Evolutionary conservation across 2,888 invertebrate genomes (phyloP), one percentile per base, ranked within the genome.

Genomic region (Temnothorax ravouxi): DNA sequence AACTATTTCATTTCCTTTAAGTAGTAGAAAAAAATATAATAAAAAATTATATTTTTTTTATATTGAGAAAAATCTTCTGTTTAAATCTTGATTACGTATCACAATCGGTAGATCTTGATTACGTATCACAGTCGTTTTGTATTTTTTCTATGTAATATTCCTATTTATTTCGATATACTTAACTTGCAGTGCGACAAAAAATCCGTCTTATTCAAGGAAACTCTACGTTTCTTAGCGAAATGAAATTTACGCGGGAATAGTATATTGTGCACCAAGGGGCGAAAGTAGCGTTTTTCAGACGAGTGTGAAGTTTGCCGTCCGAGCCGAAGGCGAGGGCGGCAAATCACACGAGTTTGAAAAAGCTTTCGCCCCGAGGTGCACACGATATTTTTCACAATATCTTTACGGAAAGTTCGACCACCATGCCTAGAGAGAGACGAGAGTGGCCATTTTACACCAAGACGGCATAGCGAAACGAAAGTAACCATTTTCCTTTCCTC

Each of bases 1-100:
- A 67, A 34, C n/a, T 72, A 56, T 56, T 54, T 72, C n/a, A n/a
- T 50, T 67, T 67, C 9, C 1, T 67, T 67, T 25, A 29, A 67
- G 50, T 21, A 34, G 54, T 52, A 34, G 6, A 52, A 11, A 25
- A 15, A 8, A 50, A 18, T 50, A n/a, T n/a, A 69, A n/a, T 29
- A 50, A 11, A 34, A 4, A 50, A 15, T 66, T 52, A 34, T 29
- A 52, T 29, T 52, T 59, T 21, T 21, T 47, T 9, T 15, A 15
- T 61, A 59, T 59, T 4, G 6, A 72, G 18, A 59, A 18, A 59
- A 47, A 21, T 71, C n/a, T 44, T 59, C 8, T 11, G 21, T 38
- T 59, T 29, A 61, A 29, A 61, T 47, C 44, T 47, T 56, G 41
- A 25, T 44, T n/a, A n/a, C 8, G 25, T 59, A n/a, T 44, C 41